Evolutionary conservation across 1,140 invertebrate genomes (phyloP), one percentile per base, ranked within the genome.

Genomic region (Drosophila nannoptera): DNA sequence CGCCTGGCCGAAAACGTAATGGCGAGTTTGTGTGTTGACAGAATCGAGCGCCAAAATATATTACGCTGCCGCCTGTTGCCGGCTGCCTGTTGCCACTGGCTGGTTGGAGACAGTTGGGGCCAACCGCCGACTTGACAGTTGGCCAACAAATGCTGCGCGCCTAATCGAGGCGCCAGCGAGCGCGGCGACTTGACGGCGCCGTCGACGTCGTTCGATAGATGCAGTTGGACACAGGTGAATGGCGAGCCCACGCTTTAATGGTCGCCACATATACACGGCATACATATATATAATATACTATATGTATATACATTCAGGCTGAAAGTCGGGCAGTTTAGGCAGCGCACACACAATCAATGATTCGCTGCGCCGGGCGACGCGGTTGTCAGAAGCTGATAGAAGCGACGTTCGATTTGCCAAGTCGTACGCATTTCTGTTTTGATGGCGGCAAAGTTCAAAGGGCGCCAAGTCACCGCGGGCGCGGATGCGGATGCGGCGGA

Each of bases 1-100:
- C 52, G 70, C 81, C 81, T 87, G 68, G 29, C 72, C 1, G 53
- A 82, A 87, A 86, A 72, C 82, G 82, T 86, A 86, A 86, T 86
- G 81, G 81, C 81, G 81, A 86, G 81, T 87, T 87, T 86, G 81
- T 86, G 81, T 87, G 80, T 84, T 80, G 81, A 80, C 76, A 66
- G 77, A 65, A 74, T 76, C 73, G 75, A 76, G 80, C 81, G 82
- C 82, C 82, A 87, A 86, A 73, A 56, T 4, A n/a, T 43, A 43
- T 14, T 16, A 43, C 14, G 31, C 22, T 50, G 40, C 40, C 12
- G 12, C 31, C 35, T 60, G 56, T 48, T 56, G 52, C 29, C 52
- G 11, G 36, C 11, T 31, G 36, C 16, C 35, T 12, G 31, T 33
- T 31, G 46, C 29, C 29, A 29, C 38, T 36, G 1, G 22, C 3